Conservation (phyloP, 2,113 vertebrate genomes). For the Malaclemys terrapin region DNA sequence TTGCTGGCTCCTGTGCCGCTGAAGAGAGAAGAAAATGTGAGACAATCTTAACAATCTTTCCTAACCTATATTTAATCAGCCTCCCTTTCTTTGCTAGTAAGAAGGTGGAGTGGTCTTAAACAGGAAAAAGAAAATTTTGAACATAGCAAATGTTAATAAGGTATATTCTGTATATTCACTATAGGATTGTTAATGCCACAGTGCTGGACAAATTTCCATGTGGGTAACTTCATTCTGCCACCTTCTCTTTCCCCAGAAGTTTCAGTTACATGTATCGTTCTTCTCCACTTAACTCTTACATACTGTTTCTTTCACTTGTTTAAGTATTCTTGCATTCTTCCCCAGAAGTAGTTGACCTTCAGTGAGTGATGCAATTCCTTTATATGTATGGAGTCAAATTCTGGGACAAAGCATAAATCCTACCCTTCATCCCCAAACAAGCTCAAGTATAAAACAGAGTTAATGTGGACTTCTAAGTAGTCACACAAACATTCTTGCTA, state of each 20-base stretch:
- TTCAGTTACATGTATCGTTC: fast-evolving
- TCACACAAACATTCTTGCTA: background rate
- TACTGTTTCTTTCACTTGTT: background rate
- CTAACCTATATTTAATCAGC: background rate
- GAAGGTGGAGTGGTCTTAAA: background rate
- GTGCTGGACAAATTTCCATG: fast-evolving
- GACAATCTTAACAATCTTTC: background rate
- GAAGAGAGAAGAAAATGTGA: background rate
- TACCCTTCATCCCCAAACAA: background rate
- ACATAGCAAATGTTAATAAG: background rate
- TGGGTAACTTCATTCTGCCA: background rate
- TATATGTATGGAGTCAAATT: background rate
- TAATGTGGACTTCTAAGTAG: background rate
- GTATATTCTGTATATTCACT: background rate
- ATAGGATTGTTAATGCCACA: background rate
- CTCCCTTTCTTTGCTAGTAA: background rate
- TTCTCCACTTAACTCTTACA: background rate
- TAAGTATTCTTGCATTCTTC: background rate
- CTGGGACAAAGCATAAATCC: background rate
- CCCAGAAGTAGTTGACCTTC: background rate
- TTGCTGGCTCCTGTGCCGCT: too few species aligned
- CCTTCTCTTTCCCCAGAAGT: background rate
- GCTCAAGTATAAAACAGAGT: background rate
- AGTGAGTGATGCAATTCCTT: background rate
- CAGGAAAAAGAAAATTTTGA: background rate